Conservation (phyloP, 1,140 invertebrate genomes). For the Drosophila truncata region DNA sequence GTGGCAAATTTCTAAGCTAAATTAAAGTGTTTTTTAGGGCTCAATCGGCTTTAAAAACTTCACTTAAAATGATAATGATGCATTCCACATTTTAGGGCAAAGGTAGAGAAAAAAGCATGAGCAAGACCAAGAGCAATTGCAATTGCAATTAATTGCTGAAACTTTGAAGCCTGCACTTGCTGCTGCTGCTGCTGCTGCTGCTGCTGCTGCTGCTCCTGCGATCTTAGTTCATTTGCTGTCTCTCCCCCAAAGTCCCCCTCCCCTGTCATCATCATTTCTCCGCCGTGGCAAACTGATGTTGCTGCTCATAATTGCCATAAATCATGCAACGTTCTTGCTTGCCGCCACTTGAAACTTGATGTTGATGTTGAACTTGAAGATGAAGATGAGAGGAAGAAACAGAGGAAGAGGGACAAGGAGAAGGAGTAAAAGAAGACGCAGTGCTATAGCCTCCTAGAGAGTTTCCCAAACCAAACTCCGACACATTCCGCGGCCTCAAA, state of each 20-base stretch:
- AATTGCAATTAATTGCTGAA: conserved; percentile 61
- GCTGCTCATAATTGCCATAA: conserved; percentile 79
- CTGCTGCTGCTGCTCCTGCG: conserved; percentile 5
- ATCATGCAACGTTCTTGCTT: conserved; percentile 75
- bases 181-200: neutral
- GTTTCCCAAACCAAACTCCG: conserved; percentile 26
- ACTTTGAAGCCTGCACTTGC: conserved; percentile 51
- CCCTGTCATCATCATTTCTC: conserved; percentile 38
- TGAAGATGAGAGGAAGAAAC: neutral
- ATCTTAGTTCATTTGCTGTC: conserved; percentile 15
- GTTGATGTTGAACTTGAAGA: conserved; percentile 42
- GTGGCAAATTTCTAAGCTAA: neutral
- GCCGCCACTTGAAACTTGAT: conserved; percentile 60
- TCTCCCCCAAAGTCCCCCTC: neutral
- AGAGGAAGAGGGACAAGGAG: neutral
- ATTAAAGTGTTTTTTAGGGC: neutral
- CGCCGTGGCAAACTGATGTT: conserved; percentile 28
- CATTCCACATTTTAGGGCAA: conserved; percentile 38
- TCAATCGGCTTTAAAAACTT: neutral
- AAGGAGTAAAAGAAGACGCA: neutral
- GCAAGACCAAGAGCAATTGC: conserved; percentile 17
- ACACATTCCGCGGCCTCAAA: conserved; percentile 76
- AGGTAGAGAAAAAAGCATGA: neutral
- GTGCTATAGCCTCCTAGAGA: conserved; percentile 24
- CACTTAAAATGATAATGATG: neutral